A percentile compares a stretch with the other conserved stretches of the same genome.
phyloP scores from a whole-genome alignment of 1,140 invertebrate species.

The Wiebesia pumilae region DNA sequence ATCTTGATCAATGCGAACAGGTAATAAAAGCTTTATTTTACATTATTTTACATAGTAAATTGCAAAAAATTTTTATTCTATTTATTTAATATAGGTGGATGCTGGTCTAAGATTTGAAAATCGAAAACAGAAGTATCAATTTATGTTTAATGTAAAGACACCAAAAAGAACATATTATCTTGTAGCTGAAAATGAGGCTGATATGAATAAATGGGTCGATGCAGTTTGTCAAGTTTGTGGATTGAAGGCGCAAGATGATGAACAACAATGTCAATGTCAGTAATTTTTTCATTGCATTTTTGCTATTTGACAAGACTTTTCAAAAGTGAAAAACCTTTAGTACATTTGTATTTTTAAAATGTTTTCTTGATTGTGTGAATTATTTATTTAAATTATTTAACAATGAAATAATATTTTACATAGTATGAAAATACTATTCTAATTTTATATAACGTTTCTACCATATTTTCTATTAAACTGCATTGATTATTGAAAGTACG shows the following conservation, averaged over 20 bases:
- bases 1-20: slow-evolving; percentile 96
- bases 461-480: too few species aligned
- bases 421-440: background rate
- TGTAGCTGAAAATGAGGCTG: slow-evolving; percentile 90
- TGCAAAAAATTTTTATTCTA: background rate
- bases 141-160: slow-evolving; percentile 93
- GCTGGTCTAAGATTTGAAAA: slow-evolving; percentile 88
- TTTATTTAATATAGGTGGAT: slow-evolving; percentile 79
- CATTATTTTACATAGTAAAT: slow-evolving; percentile 27
- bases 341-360: too few species aligned
- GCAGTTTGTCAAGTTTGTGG: slow-evolving; percentile 95
- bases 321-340: too few species aligned
- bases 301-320: background rate
- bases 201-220: slow-evolving; percentile 97
- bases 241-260: slow-evolving; percentile 86
- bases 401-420: background rate
- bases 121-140: slow-evolving; percentile 84
- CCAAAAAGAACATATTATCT: slow-evolving; percentile 92
- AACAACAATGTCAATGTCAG: slow-evolving; percentile 72
- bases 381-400: background rate
- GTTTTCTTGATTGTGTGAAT: too few species aligned
- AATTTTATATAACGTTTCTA: background rate
- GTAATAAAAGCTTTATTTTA: slow-evolving; percentile 73
- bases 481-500: background rate
- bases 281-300: background rate